A percentile compares a stretch with the other conserved stretches of the same genome.
These are phyloP conservation scores for Tragopan temminckii DNA, from an alignment of 2,797 vertebrate genomes.

Conservation along the genomic window DNA sequence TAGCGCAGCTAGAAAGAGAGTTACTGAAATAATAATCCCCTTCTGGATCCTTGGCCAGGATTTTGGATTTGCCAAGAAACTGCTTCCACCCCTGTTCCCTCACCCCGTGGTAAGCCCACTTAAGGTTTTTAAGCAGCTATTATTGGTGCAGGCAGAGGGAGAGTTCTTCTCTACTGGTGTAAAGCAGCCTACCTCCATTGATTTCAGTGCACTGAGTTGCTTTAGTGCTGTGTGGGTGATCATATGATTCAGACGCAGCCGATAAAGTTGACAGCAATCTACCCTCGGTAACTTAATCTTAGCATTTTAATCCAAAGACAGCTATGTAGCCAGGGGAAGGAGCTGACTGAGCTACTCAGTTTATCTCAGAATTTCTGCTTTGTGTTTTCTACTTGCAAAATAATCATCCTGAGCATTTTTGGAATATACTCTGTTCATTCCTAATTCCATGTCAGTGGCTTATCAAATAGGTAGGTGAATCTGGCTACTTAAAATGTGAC, in stretches of 20 bases:
- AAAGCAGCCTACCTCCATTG: conserved; percentile 19
- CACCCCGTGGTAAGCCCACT: conserved; percentile 35
- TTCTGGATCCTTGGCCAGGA: conserved; percentile 47
- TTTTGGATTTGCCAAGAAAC: conserved; percentile 30
- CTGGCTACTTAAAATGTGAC: neutral
- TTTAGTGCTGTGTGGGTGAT: conserved; percentile 5
- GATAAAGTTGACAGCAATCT: conserved; percentile 27
- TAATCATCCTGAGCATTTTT: neutral
- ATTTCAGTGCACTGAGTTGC: conserved; percentile 7
- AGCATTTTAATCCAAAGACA: neutral
- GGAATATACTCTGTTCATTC: fast-evolving
- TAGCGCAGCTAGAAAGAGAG: conserved; percentile 3
- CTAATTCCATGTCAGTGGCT: neutral
- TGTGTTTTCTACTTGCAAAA: neutral
- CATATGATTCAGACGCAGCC: conserved; percentile 6
- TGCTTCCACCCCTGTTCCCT: conserved; percentile 12
- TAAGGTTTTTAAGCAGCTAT: conserved; percentile 18
- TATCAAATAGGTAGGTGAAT: neutral
- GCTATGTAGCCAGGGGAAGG: neutral
- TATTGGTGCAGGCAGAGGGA: conserved; percentile 30
- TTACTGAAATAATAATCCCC: conserved; percentile 31
- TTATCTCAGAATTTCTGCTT: neutral
- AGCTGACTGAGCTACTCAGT: neutral
- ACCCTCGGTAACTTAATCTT: conserved; percentile 14
- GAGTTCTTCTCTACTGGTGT: neutral